Evolutionary conservation across 23 tunicate genomes (phyloP), one percentile per base, ranked within the genome.

Genomic region (Ciona savignyi): DNA sequence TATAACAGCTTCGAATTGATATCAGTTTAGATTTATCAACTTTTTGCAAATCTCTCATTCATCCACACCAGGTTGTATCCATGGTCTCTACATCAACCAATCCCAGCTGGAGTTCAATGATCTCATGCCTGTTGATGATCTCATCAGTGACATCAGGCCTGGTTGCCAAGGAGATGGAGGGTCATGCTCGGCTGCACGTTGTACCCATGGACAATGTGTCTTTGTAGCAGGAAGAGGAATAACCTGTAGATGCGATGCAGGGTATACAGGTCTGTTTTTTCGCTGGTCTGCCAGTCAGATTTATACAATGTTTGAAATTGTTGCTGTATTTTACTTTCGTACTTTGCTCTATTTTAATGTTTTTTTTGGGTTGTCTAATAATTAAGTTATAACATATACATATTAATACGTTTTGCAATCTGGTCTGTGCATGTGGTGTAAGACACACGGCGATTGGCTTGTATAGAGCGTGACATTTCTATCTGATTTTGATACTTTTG

Each of bases 221-320:
- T 73, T 42, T 42, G 32, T 22, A 23, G 67, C 27, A 33, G 76
- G 73, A 26, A 27, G 63, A 15, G 95, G 95, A 76, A 60, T 74
- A 0, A 32, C 25, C 1, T 87, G 95, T 67, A 34, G 75, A 25
- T 87, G 95, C 60, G n/a, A 68, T 23, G 79, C 70, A 21, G 95
- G 95, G 15, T 87, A 75, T 34, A 30, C 82, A 76, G 95, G 95
- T 87, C 23, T 28, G n/a, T n/a, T n/a, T n/a, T n/a, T n/a, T n/a
- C n/a, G n/a, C n/a, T n/a, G n/a, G n/a, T n/a, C n/a, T n/a, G n/a
- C n/a, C n/a, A n/a, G n/a, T n/a, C n/a, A n/a, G n/a, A n/a, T n/a
- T n/a, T n/a, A n/a, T n/a, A n/a, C n/a, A n/a, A n/a, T n/a, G n/a
- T n/a, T n/a, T 42, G 15, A 42, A 6, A 42, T 42, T 42, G 56